These are phyloP conservation scores for Mus pahari DNA, from an alignment of 2,113 vertebrate genomes.

Conservation along the genomic window DNA sequence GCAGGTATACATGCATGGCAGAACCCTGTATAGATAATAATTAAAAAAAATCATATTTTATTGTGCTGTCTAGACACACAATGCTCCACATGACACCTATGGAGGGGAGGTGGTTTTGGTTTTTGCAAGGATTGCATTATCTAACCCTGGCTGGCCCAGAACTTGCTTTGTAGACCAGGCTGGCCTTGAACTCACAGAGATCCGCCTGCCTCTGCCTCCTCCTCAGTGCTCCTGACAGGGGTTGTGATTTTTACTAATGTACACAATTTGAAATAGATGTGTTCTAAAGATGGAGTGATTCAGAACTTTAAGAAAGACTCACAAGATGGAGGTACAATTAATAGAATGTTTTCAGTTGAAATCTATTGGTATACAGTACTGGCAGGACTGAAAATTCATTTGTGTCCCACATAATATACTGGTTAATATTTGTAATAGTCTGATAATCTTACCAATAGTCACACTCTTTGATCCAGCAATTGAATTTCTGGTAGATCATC, in stretches of 20 bases:
- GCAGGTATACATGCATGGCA: too few relatives aligned
- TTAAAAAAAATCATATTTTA: background rate
- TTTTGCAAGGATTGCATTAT: background rate
- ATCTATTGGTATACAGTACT: background rate
- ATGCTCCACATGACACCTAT: background rate
- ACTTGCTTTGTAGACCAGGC: background rate
- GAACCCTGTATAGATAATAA: background rate
- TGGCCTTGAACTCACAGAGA: background rate
- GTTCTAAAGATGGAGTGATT: background rate
- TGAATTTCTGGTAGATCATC: slow-evolving; percentile 31
- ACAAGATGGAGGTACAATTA: background rate
- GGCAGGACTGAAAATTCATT: background rate
- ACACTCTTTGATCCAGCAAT: slow-evolving; percentile 21
- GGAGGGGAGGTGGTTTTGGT: background rate
- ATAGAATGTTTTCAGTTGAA: background rate
- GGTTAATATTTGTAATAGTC: background rate
- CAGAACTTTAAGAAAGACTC: background rate
- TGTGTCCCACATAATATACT: background rate
- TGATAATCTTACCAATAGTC: slow-evolving; percentile 20
- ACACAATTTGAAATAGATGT: background rate
- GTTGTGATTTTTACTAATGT: background rate
- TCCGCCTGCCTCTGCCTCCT: background rate
- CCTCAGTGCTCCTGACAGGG: background rate
- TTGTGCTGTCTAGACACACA: background rate
- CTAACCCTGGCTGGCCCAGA: background rate